These are phyloP conservation scores for Morone saxatilis DNA, from an alignment of 2,113 vertebrate species.

Conservation along the genomic window DNA sequence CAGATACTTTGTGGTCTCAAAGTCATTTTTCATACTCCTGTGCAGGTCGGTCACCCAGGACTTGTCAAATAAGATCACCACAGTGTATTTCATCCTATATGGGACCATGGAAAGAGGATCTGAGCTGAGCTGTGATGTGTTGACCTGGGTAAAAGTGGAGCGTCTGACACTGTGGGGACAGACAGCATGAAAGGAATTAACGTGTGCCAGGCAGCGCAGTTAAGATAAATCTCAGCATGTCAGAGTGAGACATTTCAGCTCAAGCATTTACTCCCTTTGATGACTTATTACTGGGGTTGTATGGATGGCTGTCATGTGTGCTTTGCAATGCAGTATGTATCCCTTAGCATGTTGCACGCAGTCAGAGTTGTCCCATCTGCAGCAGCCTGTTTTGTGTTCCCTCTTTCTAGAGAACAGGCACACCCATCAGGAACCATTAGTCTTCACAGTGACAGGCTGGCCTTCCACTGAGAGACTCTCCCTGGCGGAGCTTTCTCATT, in stretches of 20 bases:
- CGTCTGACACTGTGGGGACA: constrained; percentile 55
- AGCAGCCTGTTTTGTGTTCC: constrained; percentile 56
- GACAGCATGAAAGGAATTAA: constrained; percentile 43
- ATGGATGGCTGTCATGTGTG: constrained; percentile 5
- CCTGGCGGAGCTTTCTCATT: constrained; percentile 60
- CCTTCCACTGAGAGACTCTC: constrained; percentile 68
- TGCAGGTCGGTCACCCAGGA: constrained; percentile 66
- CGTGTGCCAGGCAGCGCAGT: constrained; percentile 42
- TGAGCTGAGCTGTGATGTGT: constrained; percentile 56
- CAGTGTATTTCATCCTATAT: constrained; percentile 50
- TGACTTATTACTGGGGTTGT: constrained; percentile 48
- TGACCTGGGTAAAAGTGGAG: constrained; percentile 59
- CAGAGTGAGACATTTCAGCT: constrained; percentile 35
- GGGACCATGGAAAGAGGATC: constrained; percentile 61
- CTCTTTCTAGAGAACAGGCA: constrained; percentile 60
- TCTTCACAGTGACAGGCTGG: constrained; percentile 69
- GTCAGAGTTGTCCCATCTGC: constrained; percentile 50
- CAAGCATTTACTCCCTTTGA: constrained; percentile 46
- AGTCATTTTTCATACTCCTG: constrained; percentile 54
- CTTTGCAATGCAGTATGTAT: constrained; percentile 17
- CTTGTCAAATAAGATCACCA: constrained; percentile 71
- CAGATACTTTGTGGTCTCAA: constrained; percentile 39
- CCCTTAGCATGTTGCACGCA: constrained; percentile 41
- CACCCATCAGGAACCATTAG: constrained; percentile 79
- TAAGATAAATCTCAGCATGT: constrained; percentile 54